Evolutionary conservation across 1,140 invertebrate species (phyloP), one percentile per base, ranked within the genome.

Genomic region (Neoseiulus cucumeris): DNA sequence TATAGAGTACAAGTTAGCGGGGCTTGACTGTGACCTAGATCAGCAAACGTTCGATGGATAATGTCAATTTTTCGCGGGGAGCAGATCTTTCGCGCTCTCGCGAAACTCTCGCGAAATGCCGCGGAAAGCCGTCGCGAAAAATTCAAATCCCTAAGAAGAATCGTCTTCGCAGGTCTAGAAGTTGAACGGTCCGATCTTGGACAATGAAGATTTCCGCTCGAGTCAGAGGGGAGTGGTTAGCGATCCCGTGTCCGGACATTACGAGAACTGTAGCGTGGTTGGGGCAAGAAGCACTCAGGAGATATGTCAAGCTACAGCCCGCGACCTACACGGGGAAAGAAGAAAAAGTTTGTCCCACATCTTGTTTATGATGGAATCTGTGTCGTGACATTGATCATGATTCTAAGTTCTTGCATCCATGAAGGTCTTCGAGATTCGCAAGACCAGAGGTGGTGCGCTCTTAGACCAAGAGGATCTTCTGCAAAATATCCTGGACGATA

Each of bases 141-240:
- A n/a, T n/a, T n/a, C n/a, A n/a, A n/a, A n/a, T n/a, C n/a, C n/a
- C n/a, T n/a, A n/a, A n/a, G n/a, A n/a, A n/a, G n/a, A n/a, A n/a
- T n/a, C n/a, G n/a, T 39, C 33, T 39, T 39, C 33, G n/a, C n/a
- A n/a, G n/a, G n/a, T n/a, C n/a, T n/a, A n/a, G n/a, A n/a, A n/a
- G n/a, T 39, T 39, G 4, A 39, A 39, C 33, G 33, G 4, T 39
- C 33, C 33, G 9, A 4, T 9, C 33, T 39, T 39, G 18, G 71
- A 79, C 47, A 14, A 83, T 84, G 82, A 84, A 83, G 74, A 73
- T 84, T 12, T 83, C 81, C 7, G 80, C 79, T 29, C 71, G 80
- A 65, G 76, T 84, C 51, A 72, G 80, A 17, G 81, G 80, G 1
- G 81, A 83, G 70, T 83, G 82, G 82, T 76, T 84, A 47, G 81